Conservation (phyloP, 2,113 vertebrate genomes). For the Columbina picui region DNA sequence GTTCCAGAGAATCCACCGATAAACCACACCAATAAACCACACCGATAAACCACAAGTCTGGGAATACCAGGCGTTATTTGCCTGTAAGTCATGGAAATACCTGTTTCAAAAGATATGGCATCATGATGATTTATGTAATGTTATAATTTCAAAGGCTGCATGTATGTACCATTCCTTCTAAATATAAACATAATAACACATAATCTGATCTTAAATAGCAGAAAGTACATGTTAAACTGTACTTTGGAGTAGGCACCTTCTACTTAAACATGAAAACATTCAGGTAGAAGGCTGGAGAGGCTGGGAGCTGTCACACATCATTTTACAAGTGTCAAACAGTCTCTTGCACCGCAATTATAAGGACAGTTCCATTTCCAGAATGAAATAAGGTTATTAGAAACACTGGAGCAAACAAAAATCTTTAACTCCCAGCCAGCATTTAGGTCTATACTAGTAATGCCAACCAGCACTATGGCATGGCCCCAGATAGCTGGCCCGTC, state of each 20-base stretch:
- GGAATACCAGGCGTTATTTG: background rate
- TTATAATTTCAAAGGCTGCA: background rate
- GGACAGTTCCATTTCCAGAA: background rate
- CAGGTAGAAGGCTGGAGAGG: background rate
- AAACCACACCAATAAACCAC: no score
- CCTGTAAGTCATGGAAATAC: background rate
- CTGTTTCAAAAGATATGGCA: background rate
- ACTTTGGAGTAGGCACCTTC: background rate
- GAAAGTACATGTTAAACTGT: background rate
- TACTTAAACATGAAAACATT: background rate
- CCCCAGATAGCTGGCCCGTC: background rate
- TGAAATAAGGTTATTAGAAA: background rate
- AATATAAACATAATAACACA: background rate
- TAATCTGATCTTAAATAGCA: background rate
- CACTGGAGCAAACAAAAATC: background rate
- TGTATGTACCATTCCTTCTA: background rate
- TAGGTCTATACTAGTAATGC: background rate
- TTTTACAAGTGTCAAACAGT: background rate
- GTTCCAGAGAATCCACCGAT: background rate
- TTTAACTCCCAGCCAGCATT: no score
- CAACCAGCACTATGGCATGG: fast-evolving
- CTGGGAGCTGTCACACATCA: background rate
- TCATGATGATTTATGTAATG: background rate
- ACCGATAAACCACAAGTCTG: background rate
- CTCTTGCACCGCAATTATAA: background rate